Evolutionary conservation across 2,888 invertebrate species (phyloP).

Genomic region (Gastrophysa polygoni): DNA sequence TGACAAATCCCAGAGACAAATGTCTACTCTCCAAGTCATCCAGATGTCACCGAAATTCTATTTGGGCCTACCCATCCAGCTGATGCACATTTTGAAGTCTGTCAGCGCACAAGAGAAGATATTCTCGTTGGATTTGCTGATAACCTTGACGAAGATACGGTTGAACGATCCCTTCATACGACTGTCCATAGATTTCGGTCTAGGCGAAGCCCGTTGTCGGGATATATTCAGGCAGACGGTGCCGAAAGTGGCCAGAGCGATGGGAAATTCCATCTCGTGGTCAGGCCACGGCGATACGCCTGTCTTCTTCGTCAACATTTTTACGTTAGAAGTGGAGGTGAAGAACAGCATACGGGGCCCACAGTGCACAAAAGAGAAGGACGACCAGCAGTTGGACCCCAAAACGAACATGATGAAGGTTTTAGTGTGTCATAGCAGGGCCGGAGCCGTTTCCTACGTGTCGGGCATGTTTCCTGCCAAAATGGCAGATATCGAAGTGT

Average conservation of each 20-base stretch:
- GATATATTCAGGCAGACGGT: not conserved
- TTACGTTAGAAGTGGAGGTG: not conserved
- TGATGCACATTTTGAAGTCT: not conserved
- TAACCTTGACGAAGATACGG: not conserved
- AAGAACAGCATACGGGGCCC: not conserved
- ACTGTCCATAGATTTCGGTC: not conserved
- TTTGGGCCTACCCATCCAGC: not conserved
- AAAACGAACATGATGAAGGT: not conserved
- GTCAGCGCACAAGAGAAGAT: not conserved
- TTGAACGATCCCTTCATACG: not conserved
- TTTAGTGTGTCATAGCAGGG: not conserved
- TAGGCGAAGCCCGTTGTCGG: not conserved
- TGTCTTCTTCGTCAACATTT: not conserved
- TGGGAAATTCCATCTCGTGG: not conserved
- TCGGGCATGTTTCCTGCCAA: not conserved
- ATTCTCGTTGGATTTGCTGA: not conserved
- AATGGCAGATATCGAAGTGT: not conserved
- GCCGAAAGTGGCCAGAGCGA: not conserved
- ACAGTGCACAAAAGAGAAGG: not conserved
- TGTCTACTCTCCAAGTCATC: not conserved
- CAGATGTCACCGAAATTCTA: slow-evolving; percentile 2
- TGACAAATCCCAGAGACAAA: not conserved
- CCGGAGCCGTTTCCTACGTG: not conserved
- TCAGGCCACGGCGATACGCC: not conserved
- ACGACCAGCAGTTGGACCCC: not conserved